Base-by-base conservation (phyloP, 2,888 invertebrate species). In the Megalurothrips usitatus region DNA sequence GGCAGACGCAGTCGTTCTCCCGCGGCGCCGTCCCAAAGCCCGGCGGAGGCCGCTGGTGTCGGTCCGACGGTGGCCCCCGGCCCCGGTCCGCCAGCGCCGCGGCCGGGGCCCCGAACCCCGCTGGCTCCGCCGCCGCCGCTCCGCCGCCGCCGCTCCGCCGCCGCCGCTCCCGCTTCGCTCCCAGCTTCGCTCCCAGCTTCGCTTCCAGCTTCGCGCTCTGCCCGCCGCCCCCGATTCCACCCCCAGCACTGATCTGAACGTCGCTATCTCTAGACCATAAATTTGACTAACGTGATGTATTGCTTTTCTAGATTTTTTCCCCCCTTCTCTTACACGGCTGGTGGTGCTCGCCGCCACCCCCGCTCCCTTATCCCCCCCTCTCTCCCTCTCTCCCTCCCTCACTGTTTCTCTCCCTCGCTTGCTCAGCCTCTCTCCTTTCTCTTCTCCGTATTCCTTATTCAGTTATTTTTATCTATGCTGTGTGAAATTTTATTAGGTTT, bases 221-320 rank as follows among this genome's bases (percentile, higher is more conserved):
- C 58, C 58, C 0, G 58, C 58, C 58, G 1, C 10, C 23, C 68
- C 68, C 68, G 68, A 75, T 75, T n/a, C n/a, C n/a, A n/a, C 23
- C 10, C 26, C 68, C 68, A 8, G 23, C 58, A 19, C 68, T 75
- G 68, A 75, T 75, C 68, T 75, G 68, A 26, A 75, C 68, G 68
- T 75, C 68, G 23, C 68, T 75, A 75, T 75, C 68, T 75, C 68
- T 75, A 75, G 68, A 75, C 68, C 68, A 75, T 75, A 75, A 75
- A 75, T 75, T 75, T 75, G 68, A 75, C 68, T 75, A 75, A 75
- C 68, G 68, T 75, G 68, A 75, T 75, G 68, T 75, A 75, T 75
- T 75, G 68, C 68, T 75, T 75, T 26, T 26, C 68, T 75, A 75
- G 68, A 75, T 26, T 75, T 75, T 26, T 75, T 58, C 17, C n/a